Percentiles rank a stretch among this genome's conserved stretches.
phyloP scores from a whole-genome alignment of 2,888 invertebrate species.

The Sussaba pulchella region DNA sequence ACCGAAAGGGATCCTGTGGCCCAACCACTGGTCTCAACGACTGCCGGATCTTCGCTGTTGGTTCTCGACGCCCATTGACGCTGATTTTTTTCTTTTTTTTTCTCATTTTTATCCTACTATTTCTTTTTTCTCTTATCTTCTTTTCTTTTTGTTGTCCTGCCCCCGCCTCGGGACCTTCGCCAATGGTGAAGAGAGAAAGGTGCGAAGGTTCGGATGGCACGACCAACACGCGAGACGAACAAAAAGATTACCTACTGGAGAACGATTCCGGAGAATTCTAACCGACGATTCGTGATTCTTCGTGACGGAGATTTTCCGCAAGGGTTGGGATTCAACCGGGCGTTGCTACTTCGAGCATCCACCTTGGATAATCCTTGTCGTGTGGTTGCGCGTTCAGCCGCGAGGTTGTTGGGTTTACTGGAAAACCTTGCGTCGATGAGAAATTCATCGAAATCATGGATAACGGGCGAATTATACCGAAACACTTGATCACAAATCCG shows the following conservation, averaged over 20 bases:
- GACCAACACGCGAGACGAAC: constrained; percentile 12
- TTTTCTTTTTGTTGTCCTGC: constrained; percentile 18
- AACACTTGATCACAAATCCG: neutral
- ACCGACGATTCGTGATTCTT: constrained; percentile 56
- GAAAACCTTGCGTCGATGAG: constrained; percentile 29
- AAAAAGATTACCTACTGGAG: constrained; percentile 39
- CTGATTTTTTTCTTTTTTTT: constrained; percentile 10
- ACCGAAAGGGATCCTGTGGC: constrained; percentile 36
- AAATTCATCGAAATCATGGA: constrained; percentile 31
- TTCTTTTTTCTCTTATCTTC: too few relatives aligned
- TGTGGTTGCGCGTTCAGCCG: constrained; percentile 21
- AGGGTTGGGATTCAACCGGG: constrained; percentile 25
- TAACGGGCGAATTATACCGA: constrained; percentile 32
- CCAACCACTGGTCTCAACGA: constrained; percentile 41
- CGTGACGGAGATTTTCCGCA: constrained; percentile 50
- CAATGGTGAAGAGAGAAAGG: constrained; percentile 48
- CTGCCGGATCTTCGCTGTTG: constrained; percentile 30
- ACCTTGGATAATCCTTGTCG: constrained; percentile 44
- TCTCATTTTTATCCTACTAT: constrained; percentile 1
- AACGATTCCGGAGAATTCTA: constrained; percentile 51
- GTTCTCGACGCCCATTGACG: neutral
- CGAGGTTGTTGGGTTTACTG: constrained; percentile 5
- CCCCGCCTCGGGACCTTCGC: constrained; percentile 6
- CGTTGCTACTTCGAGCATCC: constrained; percentile 17
- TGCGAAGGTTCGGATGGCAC: constrained; percentile 42